A percentile compares a stretch with the other conserved stretches of the same genome.
Conservation (phyloP, 2,113 vertebrate species). For the Gallinago media region DNA sequence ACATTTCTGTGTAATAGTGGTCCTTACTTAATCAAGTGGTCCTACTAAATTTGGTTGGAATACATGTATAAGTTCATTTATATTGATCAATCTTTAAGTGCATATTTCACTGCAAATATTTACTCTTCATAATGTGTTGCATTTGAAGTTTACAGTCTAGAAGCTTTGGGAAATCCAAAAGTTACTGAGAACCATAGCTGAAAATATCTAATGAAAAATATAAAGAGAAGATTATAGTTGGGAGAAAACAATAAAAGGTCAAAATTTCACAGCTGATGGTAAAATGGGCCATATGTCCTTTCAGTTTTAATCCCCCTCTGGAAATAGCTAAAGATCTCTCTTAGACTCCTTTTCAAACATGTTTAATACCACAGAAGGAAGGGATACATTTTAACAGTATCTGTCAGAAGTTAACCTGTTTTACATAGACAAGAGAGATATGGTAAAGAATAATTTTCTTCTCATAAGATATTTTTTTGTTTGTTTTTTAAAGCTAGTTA, state of each 20-base stretch:
- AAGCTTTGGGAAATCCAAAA: neutral
- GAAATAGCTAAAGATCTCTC: neutral
- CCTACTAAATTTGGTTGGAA: neutral
- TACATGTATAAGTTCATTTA: neutral
- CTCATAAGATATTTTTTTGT: neutral
- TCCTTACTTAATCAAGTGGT: neutral
- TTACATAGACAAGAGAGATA: neutral
- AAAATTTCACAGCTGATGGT: neutral
- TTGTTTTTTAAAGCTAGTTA: slow-evolving; percentile 26
- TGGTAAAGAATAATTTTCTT: slow-evolving; percentile 5
- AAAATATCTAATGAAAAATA: neutral
- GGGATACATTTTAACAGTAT: neutral
- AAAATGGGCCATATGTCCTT: neutral
- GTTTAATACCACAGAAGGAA: neutral
- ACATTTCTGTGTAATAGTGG: neutral
- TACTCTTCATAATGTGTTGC: neutral
- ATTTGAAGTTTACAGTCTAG: neutral
- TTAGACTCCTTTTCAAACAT: neutral
- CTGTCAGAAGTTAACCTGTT: neutral
- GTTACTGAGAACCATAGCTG: neutral
- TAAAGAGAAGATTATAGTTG: neutral
- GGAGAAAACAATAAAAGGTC: neutral
- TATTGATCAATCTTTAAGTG: neutral
- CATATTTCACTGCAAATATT: neutral
- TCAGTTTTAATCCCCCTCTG: neutral